phyloP scores from a whole-genome alignment of 2,113 vertebrate species.

The Ctenomys sociabilis region DNA sequence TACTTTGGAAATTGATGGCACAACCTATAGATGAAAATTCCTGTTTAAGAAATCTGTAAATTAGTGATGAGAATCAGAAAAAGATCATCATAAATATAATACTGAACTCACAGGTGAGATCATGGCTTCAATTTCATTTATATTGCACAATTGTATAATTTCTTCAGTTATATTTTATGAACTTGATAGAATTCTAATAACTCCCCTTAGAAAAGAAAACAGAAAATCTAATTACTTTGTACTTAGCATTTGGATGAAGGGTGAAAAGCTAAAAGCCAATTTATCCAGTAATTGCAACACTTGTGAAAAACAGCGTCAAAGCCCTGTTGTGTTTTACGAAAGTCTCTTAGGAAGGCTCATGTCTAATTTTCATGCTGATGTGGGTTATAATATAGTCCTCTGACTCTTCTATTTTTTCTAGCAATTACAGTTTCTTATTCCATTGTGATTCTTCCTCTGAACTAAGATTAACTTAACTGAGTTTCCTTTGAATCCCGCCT shows the following conservation, averaged over 20 bases:
- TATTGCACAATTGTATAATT: conserved; percentile 77
- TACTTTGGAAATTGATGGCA: conserved; percentile 64
- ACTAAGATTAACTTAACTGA: conserved; percentile 87
- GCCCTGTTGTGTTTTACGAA: conserved; percentile 79
- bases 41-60: conserved; percentile 70
- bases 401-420: conserved; percentile 86
- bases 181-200: conserved; percentile 84
- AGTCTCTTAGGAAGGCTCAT: conserved; percentile 82
- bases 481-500: conserved; percentile 86
- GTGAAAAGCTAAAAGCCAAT: conserved; percentile 86
- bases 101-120: conserved; percentile 62
- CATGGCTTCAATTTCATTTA: conserved; percentile 61
- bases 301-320: conserved; percentile 86
- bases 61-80: conserved; percentile 67
- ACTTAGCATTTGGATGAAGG: conserved; percentile 85
- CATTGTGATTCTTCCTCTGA: conserved; percentile 85
- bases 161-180: conserved; percentile 82
- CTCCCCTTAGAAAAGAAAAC: conserved; percentile 80
- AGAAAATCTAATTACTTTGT: conserved; percentile 86
- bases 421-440: conserved; percentile 86
- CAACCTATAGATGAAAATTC: conserved; percentile 61
- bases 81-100: conserved; percentile 74
- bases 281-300: conserved; percentile 86
- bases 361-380: conserved; percentile 87
- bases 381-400: conserved; percentile 84